Evolutionary conservation across 2,888 invertebrate species (phyloP).

Genomic region (Thereva unica): DNA sequence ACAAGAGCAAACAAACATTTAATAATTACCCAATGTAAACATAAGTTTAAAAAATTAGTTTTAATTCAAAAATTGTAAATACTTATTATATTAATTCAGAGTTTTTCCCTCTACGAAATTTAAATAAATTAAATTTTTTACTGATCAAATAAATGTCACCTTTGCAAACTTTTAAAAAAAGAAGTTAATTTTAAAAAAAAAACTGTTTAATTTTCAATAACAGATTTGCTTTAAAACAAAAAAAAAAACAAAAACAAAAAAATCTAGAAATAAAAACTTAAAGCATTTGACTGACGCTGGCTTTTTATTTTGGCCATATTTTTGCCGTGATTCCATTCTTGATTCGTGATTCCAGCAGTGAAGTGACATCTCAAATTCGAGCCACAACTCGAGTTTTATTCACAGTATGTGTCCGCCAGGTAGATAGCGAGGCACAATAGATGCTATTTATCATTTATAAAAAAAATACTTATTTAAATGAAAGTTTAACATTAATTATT

Average conservation of each 20-base stretch:
- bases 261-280: slow-evolving; percentile 35
- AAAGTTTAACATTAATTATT: slow-evolving; percentile 17
- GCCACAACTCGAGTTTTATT: slow-evolving; percentile 42
- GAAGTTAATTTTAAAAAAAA: slow-evolving; percentile 4
- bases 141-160: slow-evolving; percentile 12
- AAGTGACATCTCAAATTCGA: slow-evolving; percentile 44
- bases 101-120: too few relatives aligned
- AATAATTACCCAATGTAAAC: too few relatives aligned
- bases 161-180: slow-evolving; percentile 15
- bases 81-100: too few relatives aligned
- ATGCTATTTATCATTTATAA: slow-evolving; percentile 29
- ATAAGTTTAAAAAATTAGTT: too few relatives aligned
- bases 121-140: too few relatives aligned
- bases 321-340: slow-evolving; percentile 34
- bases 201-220: slow-evolving; percentile 29
- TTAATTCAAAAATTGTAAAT: too few relatives aligned
- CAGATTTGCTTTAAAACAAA: slow-evolving; percentile 23
- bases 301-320: slow-evolving; percentile 43
- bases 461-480: slow-evolving; percentile 15
- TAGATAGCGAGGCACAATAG: slow-evolving; percentile 43
- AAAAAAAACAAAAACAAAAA: slow-evolving; percentile 13
- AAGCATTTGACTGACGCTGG: slow-evolving; percentile 44
- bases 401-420: slow-evolving; percentile 43
- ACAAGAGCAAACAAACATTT: too few relatives aligned
- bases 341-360: slow-evolving; percentile 41